phyloP scores from a whole-genome alignment of 2,797 vertebrate species.

The Gymnocypris eckloni region DNA sequence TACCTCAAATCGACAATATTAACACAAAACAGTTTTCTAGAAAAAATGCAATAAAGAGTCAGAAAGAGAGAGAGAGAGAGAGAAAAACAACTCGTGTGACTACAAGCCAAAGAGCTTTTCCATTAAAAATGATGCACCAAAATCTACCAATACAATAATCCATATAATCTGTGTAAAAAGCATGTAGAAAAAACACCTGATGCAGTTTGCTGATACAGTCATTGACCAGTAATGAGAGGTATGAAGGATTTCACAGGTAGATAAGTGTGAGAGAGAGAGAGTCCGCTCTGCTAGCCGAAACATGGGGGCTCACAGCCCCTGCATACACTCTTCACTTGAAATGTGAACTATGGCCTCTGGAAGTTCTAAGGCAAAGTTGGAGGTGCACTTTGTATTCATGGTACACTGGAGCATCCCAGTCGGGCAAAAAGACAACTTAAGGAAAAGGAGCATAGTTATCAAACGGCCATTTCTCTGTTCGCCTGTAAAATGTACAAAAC shows the following conservation, averaged over 20 bases:
- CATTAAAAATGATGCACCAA: conserved; percentile 98
- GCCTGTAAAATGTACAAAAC: conserved; percentile 61
- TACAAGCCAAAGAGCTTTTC: conserved; percentile 96
- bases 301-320: conserved; percentile 89
- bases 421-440: conserved; percentile 69
- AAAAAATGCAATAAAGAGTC: conserved; percentile 83
- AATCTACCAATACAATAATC: conserved; percentile 97
- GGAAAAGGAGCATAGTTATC: conserved; percentile 69
- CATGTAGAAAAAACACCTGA: conserved; percentile 99
- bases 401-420: conserved; percentile 85
- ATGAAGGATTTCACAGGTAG: conserved; percentile 99
- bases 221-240: conserved; percentile 99
- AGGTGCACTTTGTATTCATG: conserved; percentile 94
- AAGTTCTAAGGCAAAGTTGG: conserved; percentile 98
- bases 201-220: conserved; percentile 99
- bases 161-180: conserved; percentile 99
- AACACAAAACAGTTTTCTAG: conserved; percentile 98
- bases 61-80: conserved; percentile 81
- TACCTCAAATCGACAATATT: conserved; percentile 98
- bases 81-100: conserved; percentile 77
- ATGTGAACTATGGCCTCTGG: conserved; percentile 99
- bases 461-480: conserved; percentile 59
- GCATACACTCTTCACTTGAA: conserved; percentile 98
- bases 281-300: conserved; percentile 93
- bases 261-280: conserved; percentile 93